Evolutionary conservation across 2,888 invertebrate species (phyloP), one percentile per base, ranked within the genome.

Genomic region (Phengaris arion): DNA sequence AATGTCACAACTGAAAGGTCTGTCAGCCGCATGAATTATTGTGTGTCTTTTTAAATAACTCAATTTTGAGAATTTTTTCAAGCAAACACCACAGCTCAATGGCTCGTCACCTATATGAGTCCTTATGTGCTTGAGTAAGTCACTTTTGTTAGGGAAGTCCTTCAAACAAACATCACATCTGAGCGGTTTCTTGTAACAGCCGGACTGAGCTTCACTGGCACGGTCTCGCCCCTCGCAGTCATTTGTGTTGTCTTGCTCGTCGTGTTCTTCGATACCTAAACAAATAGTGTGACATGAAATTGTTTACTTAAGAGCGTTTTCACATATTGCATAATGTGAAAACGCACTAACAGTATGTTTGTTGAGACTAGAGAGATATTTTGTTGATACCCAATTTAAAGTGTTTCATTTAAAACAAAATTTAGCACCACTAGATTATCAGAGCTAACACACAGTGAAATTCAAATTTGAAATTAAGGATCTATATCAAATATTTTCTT

Each of bases 131-230:
- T 64, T 64, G 6, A 64, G 64, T 45, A 64, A 7, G 64, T 64
- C 64, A 13, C 64, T 13, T 64, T 64, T 64, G 13, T 64, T 64
- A 12, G 35, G 9, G 64, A 45, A 64, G 64, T 35, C 6, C 45
- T 64, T 64, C 2, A 64, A 9, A 45, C 64, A 64, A 7, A 64
- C 64, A 64, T 64, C 64, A 35, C 64, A 64, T 35, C 64, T 64
- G 35, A 64, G 64, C 2, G 64, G 13, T 45, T 35, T 64, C 35
- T 64, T 45, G 64, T 35, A 15, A 6, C 10, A 9, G 12, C 22
- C 59, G 3, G 35, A 12, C 35, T 45, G 35, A 12, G 13, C 12
- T 45, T 64, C 35, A 35, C 2, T 35, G 35, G 35, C 12, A 10
- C 22, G 15, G 15, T 64, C 13, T 64, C 6, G 64, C 35, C 6